These are phyloP conservation scores for Ichneumoninae sp. DNA, from an alignment of 2,888 invertebrate genomes.

Conservation along the genomic window DNA sequence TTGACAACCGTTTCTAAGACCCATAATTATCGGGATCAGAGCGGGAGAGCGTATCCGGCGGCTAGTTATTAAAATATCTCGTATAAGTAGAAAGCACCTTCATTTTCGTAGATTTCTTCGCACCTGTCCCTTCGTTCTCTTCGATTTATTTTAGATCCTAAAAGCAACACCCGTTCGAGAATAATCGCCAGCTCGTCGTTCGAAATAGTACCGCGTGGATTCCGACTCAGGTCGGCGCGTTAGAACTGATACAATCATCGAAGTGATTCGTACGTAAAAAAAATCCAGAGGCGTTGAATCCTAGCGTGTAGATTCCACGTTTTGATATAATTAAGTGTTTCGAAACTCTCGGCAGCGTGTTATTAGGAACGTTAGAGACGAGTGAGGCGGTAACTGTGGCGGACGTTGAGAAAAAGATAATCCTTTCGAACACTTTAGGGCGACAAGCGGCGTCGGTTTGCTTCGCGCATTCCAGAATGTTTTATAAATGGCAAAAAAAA, in stretches of 20 bases:
- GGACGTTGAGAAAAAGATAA: neutral
- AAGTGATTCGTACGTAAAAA: conserved; percentile 33
- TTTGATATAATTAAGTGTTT: conserved; percentile 81
- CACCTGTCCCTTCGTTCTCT: conserved; percentile 54
- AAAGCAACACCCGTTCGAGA: conserved; percentile 29
- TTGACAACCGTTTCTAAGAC: conserved; percentile 60
- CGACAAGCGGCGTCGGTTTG: too few species aligned
- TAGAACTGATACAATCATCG: conserved; percentile 67
- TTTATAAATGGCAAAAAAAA: too few species aligned
- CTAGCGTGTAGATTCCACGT: conserved; percentile 72
- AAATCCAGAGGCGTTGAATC: conserved; percentile 66
- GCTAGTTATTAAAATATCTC: conserved; percentile 63
- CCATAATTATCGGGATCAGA: conserved; percentile 60
- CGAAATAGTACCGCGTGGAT: conserved; percentile 9
- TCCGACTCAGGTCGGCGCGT: conserved; percentile 26
- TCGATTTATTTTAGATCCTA: neutral
- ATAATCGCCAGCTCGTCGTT: conserved; percentile 9
- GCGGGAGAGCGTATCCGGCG: conserved; percentile 29
- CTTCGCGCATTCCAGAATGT: neutral
- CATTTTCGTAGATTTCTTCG: conserved; percentile 41
- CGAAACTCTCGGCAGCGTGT: conserved; percentile 71
- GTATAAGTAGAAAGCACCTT: conserved; percentile 13
- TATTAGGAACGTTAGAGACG: conserved; percentile 76
- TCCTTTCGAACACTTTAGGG: conserved; percentile 17
- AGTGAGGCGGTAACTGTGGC: conserved; percentile 28